Base-by-base conservation (phyloP, 2,888 invertebrate genomes). In the Himalopsyche japonica region DNA sequence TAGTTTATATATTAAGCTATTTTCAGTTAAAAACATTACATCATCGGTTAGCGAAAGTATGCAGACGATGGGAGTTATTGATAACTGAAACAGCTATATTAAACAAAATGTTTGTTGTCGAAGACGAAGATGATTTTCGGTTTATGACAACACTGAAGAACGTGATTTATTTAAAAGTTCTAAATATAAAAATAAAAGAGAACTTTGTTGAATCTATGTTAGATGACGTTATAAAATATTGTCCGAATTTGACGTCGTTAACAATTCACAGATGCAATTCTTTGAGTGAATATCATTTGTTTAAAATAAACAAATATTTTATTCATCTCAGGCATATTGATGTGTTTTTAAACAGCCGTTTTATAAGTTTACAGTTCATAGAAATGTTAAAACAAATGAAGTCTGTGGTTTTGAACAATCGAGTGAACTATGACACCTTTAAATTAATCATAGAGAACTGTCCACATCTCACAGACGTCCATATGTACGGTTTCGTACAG, bases 401-500 rank as follows among this genome's bases (percentile, higher is more conserved):
- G 32, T 78, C 80, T 6, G 64, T 86, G 5, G 82, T 87, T 43
- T 82, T 87, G 20, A 84, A 86, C 79, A 85, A 87, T 27, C 70
- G 86, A 47, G 80, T 85, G 43, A 82, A 85, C 37, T 79, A 76
- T 84, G 48, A 49, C 3, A 83, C 86, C 15, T 64, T 86, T 5
- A 80, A 82, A 37, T 32, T 81, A 1, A 84, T 87, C 12, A 64
- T 79, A 3, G 80, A 80, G n/a, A 81, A 82, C 43, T 86, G 84
- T 76, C 37, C 37, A 32, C 34, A 80, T 49, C 43, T 86, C 20
- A 81, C 49, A 20, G 82, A 82, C 12, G 47, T 89, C 8, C 88
- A 89, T 81, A 89, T 89, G 89, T 89, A 88, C 64, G 89, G 89
- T 1, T 87, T 87, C 49, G 87, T 89, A 8, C 76, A 87, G 43